phyloP scores from a whole-genome alignment of 2,113 vertebrate genomes.

The Centropus bengalensis region DNA sequence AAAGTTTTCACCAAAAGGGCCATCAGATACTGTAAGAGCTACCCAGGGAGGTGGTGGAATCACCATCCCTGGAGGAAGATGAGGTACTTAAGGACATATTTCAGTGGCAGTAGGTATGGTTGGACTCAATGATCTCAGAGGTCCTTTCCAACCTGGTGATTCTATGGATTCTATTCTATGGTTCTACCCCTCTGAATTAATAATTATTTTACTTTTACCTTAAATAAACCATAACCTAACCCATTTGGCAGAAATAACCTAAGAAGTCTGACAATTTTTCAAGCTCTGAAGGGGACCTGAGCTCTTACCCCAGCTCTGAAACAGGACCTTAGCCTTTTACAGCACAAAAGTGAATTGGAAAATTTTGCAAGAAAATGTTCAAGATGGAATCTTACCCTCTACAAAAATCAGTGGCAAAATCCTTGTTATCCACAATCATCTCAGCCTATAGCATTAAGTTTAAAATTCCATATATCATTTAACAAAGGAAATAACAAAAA shows the following conservation, averaged over 20 bases:
- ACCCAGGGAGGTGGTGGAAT: too few relatives aligned
- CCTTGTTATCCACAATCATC: background rate
- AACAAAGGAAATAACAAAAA: background rate
- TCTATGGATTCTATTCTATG: too few relatives aligned
- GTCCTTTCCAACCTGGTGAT: too few relatives aligned
- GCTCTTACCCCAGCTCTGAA: background rate
- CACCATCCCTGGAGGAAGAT: too few relatives aligned
- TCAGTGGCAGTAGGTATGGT: too few relatives aligned
- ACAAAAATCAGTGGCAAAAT: background rate
- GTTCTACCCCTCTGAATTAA: background rate
- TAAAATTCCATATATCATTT: background rate
- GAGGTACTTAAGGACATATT: too few relatives aligned
- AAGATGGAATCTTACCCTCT: background rate
- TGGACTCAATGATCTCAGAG: too few relatives aligned
- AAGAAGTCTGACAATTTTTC: background rate
- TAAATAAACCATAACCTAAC: background rate
- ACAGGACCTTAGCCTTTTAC: background rate
- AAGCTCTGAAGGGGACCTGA: background rate
- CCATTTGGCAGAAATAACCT: background rate
- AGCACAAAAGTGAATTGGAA: background rate
- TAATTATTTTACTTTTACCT: background rate
- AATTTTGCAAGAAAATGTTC: background rate
- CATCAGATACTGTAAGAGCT: too few relatives aligned
- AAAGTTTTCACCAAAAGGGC: too few relatives aligned
- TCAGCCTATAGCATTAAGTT: background rate